phyloP scores from a whole-genome alignment of 2,888 invertebrate species.

The Netelia melanura region DNA sequence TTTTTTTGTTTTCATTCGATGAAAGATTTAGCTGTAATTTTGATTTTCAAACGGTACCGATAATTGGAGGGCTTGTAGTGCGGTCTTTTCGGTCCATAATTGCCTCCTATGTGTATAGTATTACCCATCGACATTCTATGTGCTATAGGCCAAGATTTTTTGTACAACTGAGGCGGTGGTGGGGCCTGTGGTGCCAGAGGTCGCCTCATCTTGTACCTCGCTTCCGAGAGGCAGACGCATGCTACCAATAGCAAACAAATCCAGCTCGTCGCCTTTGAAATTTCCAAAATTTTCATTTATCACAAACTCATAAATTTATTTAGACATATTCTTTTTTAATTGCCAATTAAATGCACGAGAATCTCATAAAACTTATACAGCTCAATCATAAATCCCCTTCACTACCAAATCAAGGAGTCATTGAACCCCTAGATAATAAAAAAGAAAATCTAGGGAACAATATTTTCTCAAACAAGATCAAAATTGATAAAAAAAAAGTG shows the following conservation, averaged over 20 bases:
- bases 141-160: constrained; percentile 80
- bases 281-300: constrained; percentile 22
- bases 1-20: not conserved
- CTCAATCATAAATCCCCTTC: no score
- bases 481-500: no score
- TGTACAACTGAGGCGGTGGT: constrained; percentile 78
- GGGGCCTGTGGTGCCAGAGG: constrained; percentile 79
- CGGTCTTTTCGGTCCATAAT: constrained; percentile 77
- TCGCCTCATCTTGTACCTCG: constrained; percentile 82
- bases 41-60: constrained; percentile 70
- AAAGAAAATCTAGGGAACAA: no score
- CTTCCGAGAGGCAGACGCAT: constrained; percentile 76
- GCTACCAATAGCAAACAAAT: constrained; percentile 76
- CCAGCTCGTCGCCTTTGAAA: constrained; percentile 75
- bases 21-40: not conserved
- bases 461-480: no score
- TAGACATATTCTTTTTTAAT: not conserved
- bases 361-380: not conserved
- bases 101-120: constrained; percentile 76
- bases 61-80: constrained; percentile 77
- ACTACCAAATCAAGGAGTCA: no score
- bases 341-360: not conserved
- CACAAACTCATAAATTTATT: not conserved
- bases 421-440: no score
- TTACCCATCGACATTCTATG: constrained; percentile 80